A percentile compares a stretch with the other conserved stretches of the same genome.
phyloP scores from a whole-genome alignment of 1,140 invertebrate genomes.

The Galendromus occidentalis region DNA sequence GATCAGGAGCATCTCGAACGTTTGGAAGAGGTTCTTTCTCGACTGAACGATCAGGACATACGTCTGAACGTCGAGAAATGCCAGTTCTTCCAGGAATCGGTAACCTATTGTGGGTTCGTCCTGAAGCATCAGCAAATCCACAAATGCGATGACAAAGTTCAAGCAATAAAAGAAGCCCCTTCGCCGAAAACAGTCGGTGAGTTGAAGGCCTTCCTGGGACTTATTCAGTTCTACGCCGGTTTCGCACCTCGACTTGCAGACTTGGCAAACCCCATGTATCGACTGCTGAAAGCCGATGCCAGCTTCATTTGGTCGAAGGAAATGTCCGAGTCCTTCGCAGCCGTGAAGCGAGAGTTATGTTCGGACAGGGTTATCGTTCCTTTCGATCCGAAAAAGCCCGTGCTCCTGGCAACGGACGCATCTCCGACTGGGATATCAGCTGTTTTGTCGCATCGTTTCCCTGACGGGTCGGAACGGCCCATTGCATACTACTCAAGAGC shows the following conservation, averaged over 20 bases:
- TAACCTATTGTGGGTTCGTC: not conserved
- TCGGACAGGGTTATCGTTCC: not conserved
- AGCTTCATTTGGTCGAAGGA: not conserved
- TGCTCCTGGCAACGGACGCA: conserved; percentile 27
- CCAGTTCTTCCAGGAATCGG: not conserved
- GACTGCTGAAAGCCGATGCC: conserved; percentile 19
- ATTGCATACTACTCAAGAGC: conserved; percentile 31
- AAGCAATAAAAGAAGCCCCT: conserved; percentile 10
- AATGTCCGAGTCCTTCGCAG: not conserved
- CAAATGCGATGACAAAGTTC: conserved; percentile 5
- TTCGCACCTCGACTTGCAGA: conserved; percentile 28
- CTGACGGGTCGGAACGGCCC: conserved; percentile 26
- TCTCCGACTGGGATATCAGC: conserved; percentile 30
- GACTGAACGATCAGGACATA: not conserved
- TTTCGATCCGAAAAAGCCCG: not conserved
- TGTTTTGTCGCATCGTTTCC: conserved; percentile 27
- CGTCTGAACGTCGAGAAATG: not conserved
- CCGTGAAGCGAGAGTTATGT: not conserved
- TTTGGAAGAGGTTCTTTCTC: not conserved
- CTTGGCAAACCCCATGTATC: conserved; percentile 25
- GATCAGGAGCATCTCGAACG: not conserved
- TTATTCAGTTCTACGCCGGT: conserved; percentile 27
- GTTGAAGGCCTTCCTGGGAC: conserved; percentile 13
- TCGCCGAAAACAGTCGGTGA: conserved; percentile 12
- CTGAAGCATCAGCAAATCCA: not conserved